These are phyloP conservation scores for Muscina levida DNA, from an alignment of 2,888 invertebrate genomes.

Conservation along the genomic window DNA sequence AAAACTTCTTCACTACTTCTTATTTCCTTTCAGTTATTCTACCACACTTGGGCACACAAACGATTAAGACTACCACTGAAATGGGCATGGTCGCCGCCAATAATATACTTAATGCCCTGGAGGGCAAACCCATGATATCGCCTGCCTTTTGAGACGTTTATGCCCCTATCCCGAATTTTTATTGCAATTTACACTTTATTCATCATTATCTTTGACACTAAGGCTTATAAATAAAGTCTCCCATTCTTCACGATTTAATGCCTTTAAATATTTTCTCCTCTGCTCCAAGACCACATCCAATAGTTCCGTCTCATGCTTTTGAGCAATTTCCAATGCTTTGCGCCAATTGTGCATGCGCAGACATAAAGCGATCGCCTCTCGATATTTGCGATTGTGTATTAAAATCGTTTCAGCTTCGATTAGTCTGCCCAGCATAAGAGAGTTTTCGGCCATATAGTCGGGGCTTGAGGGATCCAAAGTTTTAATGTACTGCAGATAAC, in stretches of 20 bases:
- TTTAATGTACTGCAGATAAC: constrained; percentile 90
- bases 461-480: constrained; percentile 80
- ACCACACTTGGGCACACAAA: constrained; percentile 94
- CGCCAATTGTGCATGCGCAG: constrained; percentile 79
- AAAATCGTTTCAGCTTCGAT: constrained; percentile 80
- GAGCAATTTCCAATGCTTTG: constrained; percentile 76
- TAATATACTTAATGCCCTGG: constrained; percentile 89
- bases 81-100: constrained; percentile 91
- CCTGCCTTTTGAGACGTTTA: constrained; percentile 80
- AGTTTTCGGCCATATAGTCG: constrained; percentile 80
- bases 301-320: constrained; percentile 74
- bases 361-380: constrained; percentile 75
- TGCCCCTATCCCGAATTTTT: neutral
- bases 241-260: constrained; percentile 76
- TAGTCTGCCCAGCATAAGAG: constrained; percentile 77
- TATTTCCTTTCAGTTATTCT: constrained; percentile 83
- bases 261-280: constrained; percentile 75
- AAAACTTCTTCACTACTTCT: neutral
- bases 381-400: constrained; percentile 76
- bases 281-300: constrained; percentile 74
- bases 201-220: constrained; percentile 67
- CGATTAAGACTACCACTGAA: constrained; percentile 85
- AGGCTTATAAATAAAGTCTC: constrained; percentile 73
- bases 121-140: constrained; percentile 85
- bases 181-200: constrained; percentile 60